These are phyloP conservation scores for Subanguina moxae DNA, from an alignment of 1,140 invertebrate species.

Conservation along the genomic window DNA sequence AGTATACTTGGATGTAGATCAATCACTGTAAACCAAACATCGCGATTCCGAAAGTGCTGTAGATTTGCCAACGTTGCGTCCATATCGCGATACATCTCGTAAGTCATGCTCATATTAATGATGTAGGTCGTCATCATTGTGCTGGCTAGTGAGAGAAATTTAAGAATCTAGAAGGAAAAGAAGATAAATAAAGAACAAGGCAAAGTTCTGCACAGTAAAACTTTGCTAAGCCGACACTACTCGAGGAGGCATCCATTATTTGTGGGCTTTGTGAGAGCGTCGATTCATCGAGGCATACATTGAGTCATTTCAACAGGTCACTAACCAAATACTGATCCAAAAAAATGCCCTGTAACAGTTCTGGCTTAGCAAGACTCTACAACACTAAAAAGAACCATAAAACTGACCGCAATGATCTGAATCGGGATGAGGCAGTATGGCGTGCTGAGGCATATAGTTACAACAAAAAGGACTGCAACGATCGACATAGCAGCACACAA, in stretches of 20 bases:
- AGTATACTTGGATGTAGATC: not conserved
- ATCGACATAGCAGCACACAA: not conserved
- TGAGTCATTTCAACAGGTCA: too few relatives aligned
- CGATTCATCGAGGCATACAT: too few relatives aligned
- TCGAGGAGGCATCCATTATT: too few relatives aligned
- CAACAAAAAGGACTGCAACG: not conserved
- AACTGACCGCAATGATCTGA: not conserved
- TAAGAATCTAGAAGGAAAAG: too few relatives aligned
- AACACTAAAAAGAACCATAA: not conserved
- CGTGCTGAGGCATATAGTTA: not conserved
- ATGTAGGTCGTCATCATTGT: not conserved
- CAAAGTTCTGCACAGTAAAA: too few relatives aligned
- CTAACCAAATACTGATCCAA: too few relatives aligned
- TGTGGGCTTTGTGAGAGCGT: too few relatives aligned
- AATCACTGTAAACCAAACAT: not conserved
- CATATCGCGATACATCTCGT: conserved; percentile 3
- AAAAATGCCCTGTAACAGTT: too few relatives aligned
- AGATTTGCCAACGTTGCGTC: not conserved
- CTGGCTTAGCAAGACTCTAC: too few relatives aligned
- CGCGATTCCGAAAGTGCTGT: conserved; percentile 2
- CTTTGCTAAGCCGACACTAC: too few relatives aligned
- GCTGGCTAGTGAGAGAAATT: not conserved
- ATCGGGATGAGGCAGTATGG: not conserved
- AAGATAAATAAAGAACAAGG: too few relatives aligned
- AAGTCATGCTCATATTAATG: not conserved